Base-by-base conservation (phyloP, 2,888 invertebrate species). In the Sturmia bella region DNA sequence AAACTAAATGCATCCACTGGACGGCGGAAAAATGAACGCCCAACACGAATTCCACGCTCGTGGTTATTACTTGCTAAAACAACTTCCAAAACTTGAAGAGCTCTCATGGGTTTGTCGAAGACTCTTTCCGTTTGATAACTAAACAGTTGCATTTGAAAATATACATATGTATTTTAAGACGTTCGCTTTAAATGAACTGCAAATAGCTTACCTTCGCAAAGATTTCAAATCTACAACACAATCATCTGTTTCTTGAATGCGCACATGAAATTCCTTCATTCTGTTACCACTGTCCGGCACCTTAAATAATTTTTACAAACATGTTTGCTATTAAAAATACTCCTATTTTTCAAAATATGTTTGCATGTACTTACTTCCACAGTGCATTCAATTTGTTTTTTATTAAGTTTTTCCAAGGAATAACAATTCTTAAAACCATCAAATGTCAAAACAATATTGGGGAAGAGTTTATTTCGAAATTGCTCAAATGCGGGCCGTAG, bases 361-460 rank as follows among this genome's bases (percentile, higher is more conserved):
- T 27, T 7, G n/a, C 9, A 61, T 7, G n/a, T 41, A 74, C 82
- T 77, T 85, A 87, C 90, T 85, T 87, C 83, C 6, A 88, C 86
- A 81, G 86, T 87, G 5, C 84, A 68, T 1, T 84, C 83, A 3
- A 83, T 17, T 0, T 56, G 13, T 5, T 61, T 45, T 0, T 85
- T 59, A n/a, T n/a, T n/a, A 7, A 91, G 74, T 21, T 77, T 82
- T 9, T 84, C 63, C 2, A 86, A 77, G 2, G 88, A 90, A 85
- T 94, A 96, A 69, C 94, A 92, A 88, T 94, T 96, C 85, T 94
- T 94, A 43, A 90, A 92, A 27, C 95, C 96, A 91, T 96, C 96
- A 89, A 93, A 96, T 0, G 95, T 95, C n/a, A 94, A 92, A 78
- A 90, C 85, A 41, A 88, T 86, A 0, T 92, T 87, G 0, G 92